Base-by-base conservation (phyloP, 2,797 vertebrate genomes). In the Myripristis jacobus region DNA sequence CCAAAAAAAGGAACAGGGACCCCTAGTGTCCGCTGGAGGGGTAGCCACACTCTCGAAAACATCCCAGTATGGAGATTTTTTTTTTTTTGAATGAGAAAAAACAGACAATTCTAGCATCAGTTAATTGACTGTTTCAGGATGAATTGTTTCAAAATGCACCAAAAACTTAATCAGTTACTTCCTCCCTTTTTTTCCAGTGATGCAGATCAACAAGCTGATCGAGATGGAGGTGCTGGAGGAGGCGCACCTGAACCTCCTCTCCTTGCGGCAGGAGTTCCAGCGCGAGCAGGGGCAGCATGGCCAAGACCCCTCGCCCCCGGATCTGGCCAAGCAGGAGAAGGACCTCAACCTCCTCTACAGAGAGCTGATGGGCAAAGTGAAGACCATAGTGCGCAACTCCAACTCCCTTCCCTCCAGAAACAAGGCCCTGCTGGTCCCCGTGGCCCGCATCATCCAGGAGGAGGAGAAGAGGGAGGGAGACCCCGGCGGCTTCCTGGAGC, bases 131-230 rank as follows among this genome's bases (percentile, higher is more conserved):
- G n/a, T n/a, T n/a, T n/a, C n/a, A n/a, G n/a, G n/a, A n/a, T n/a
- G n/a, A n/a, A n/a, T n/a, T n/a, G n/a, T n/a, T n/a, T n/a, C n/a
- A n/a, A n/a, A n/a, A n/a, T n/a, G n/a, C n/a, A n/a, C n/a, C n/a
- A n/a, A n/a, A n/a, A n/a, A n/a, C n/a, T n/a, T n/a, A n/a, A n/a
- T n/a, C n/a, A n/a, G n/a, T n/a, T n/a, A n/a, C n/a, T n/a, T n/a
- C n/a, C n/a, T n/a, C n/a, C n/a, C n/a, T n/a, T n/a, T n/a, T n/a
- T n/a, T 29, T 5, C 3, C 82, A 97, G 96, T 96, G 63, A 94
- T 96, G 95, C 86, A 97, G 90, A 96, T 97, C 83, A 92, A 91
- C 67, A 91, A 94, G 11, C 93, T 97, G 75, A 97, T 98, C 36
- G 91, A 96, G 55, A 90, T 69, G 50, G 88, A 91, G 66, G 75